Conservation (phyloP, 1,140 invertebrate species). For the Conopomorpha cramerella region DNA sequence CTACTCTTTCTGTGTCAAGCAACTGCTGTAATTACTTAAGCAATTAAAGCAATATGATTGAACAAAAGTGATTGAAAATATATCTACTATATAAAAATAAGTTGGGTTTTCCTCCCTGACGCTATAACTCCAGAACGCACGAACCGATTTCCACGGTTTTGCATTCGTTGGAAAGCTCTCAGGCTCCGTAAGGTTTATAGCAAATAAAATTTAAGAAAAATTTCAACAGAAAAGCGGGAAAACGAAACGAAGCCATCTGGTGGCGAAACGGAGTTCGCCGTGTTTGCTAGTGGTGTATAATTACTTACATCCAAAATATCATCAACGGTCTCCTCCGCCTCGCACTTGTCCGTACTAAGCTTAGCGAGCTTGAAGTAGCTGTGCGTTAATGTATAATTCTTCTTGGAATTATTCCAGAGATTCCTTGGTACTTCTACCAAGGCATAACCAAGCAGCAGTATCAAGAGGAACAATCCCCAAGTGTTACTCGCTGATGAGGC, state of each 20-base stretch:
- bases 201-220: no score
- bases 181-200: no score
- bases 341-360: conserved; percentile 93
- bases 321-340: conserved; percentile 95
- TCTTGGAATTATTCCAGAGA: conserved; percentile 84
- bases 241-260: conserved; percentile 7
- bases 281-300: no score
- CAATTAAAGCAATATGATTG: conserved; percentile 4
- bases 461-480: conserved; percentile 96
- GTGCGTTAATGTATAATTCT: conserved; percentile 81
- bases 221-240: no score
- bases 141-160: no score
- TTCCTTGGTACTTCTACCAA: conserved; percentile 93
- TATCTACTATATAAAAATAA: no score
- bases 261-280: no score
- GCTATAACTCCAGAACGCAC: no score
- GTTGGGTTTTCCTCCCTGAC: no score
- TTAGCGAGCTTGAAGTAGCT: conserved; percentile 98
- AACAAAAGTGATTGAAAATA: background rate
- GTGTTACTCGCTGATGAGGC: conserved; percentile 99
- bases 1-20: no score
- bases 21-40: no score
- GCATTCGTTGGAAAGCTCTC: no score
- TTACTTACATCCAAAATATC: conserved; percentile 86
- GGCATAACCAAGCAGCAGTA: conserved; percentile 94